Evolutionary conservation across 2,113 vertebrate species (phyloP).

Genomic region (Pogonocichla stellata): DNA sequence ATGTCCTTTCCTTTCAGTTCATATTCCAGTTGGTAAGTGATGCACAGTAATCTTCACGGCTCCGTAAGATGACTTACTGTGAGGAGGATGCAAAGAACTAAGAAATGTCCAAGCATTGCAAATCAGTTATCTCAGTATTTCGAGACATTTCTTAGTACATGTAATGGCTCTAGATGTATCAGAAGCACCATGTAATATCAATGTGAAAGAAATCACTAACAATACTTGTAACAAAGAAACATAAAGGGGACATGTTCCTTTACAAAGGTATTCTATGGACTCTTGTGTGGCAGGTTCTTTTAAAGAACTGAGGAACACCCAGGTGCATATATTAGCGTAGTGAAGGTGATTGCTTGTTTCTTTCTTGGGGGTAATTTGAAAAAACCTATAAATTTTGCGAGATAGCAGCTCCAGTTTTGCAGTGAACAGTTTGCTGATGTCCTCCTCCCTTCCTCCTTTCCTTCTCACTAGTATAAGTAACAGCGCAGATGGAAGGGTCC

Average conservation of each 20-base stretch:
- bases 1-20: constrained; percentile 62
- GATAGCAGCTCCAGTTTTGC: not conserved
- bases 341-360: not conserved
- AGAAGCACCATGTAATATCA: not conserved
- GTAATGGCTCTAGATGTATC: not conserved
- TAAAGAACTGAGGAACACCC: not conserved
- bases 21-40: constrained; percentile 49
- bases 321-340: not conserved
- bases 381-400: not conserved
- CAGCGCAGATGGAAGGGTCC: constrained; percentile 10
- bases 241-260: not conserved
- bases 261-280: not conserved
- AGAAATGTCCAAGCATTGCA: not conserved
- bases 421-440: not conserved
- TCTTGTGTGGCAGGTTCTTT: not conserved
- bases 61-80: not conserved
- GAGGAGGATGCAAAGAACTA: constrained; percentile 13
- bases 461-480: not conserved
- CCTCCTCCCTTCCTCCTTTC: not conserved
- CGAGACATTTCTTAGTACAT: not conserved
- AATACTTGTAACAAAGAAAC: not conserved
- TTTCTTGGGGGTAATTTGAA: not conserved
- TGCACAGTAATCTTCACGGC: constrained; percentile 5
- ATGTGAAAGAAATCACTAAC: not conserved
- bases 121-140: not conserved